Percentiles rank a stretch among this genome's conserved stretches.
Conservation (phyloP, 1,140 invertebrate genomes). For the Rhagoletis pomonella region DNA sequence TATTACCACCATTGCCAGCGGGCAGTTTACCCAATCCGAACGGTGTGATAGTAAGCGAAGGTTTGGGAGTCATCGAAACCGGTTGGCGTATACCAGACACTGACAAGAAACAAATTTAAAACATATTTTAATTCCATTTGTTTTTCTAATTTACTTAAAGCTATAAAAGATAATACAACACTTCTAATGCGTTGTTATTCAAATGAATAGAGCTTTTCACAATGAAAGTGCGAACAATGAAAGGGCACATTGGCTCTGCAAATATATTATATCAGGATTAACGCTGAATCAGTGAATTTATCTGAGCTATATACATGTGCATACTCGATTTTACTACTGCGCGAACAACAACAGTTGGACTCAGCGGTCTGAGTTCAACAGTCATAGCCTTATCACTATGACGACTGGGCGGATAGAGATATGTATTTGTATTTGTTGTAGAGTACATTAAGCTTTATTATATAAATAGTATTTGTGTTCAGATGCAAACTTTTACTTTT, state of each 20-base stretch:
- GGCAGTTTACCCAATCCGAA: conserved; percentile 69
- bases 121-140: not conserved
- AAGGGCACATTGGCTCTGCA: not conserved
- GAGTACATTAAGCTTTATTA: not conserved
- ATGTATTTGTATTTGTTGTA: not conserved
- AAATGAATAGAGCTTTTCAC: not conserved
- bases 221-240: not conserved
- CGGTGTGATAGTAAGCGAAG: conserved; percentile 72
- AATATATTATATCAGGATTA: conserved; percentile 4
- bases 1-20: not conserved
- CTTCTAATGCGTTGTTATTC: not conserved
- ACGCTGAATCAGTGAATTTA: not conserved
- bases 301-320: not conserved
- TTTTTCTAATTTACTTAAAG: not conserved
- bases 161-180: not conserved
- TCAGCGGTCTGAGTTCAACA: not conserved
- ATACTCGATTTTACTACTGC: not conserved
- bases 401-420: not conserved
- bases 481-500: too few relatives aligned
- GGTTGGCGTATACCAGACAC: conserved; percentile 66
- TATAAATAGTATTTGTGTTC: too few relatives aligned
- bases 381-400: not conserved
- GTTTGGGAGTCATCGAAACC: conserved; percentile 71
- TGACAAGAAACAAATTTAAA: not conserved
- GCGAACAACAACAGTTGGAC: not conserved